These are phyloP conservation scores for Fissipunctia ypsillon DNA, from an alignment of 2,888 invertebrate species.

Conservation along the genomic window DNA sequence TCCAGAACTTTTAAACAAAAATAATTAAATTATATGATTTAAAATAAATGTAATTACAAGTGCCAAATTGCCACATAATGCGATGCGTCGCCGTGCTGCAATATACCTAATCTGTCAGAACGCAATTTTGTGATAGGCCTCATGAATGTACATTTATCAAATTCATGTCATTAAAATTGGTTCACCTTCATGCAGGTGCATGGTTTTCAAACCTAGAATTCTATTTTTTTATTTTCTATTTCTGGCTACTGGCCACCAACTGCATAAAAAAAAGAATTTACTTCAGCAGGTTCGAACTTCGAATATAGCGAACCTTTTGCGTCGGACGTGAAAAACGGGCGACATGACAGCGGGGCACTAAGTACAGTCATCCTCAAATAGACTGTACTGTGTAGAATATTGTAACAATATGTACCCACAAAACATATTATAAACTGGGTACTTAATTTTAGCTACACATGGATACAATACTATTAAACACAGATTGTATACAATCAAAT, in stretches of 20 bases:
- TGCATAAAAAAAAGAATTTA: neutral
- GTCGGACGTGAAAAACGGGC: constrained; percentile 3
- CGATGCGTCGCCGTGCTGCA: too few relatives aligned
- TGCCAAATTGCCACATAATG: too few relatives aligned
- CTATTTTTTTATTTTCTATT: neutral
- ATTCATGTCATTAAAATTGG: neutral
- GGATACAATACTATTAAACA: neutral
- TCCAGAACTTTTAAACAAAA: too few relatives aligned
- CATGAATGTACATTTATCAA: too few relatives aligned
- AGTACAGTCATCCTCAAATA: neutral
- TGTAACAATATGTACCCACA: neutral
- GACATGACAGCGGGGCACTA: neutral
- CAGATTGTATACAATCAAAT: neutral
- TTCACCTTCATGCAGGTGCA: neutral
- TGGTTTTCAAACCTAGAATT: neutral
- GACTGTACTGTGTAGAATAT: neutral
- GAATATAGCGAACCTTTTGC: constrained; percentile 29
- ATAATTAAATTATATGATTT: too few relatives aligned
- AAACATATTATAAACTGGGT: neutral
- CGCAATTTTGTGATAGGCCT: too few relatives aligned
- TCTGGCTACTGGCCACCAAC: constrained; percentile 13
- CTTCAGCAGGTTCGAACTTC: neutral
- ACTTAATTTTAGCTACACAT: neutral
- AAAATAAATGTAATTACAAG: too few relatives aligned
- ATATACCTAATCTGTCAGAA: too few relatives aligned